phyloP scores from a whole-genome alignment of 2,888 invertebrate genomes.

The Drosophila fulvimacula region DNA sequence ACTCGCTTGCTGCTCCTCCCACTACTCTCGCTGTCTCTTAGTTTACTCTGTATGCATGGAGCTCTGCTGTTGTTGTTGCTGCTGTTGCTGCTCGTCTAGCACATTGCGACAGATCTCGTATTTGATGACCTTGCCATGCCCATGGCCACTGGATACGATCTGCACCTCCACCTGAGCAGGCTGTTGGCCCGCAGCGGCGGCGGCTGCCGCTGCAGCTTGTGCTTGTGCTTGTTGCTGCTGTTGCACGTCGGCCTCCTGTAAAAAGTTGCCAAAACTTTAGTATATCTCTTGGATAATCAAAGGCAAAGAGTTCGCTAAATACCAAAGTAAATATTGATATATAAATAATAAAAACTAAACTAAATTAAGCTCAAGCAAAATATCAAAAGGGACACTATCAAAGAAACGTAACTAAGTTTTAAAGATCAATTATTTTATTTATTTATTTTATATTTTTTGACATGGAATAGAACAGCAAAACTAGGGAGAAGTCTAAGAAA shows the following conservation, averaged over 20 bases:
- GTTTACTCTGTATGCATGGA: slow-evolving; percentile 62
- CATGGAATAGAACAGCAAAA: slow-evolving; percentile 25
- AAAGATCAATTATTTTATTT: slow-evolving; percentile 5
- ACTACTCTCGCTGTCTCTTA: background rate
- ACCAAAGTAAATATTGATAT: slow-evolving; percentile 20
- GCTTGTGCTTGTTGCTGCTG: slow-evolving; percentile 70
- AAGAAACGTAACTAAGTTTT: slow-evolving; percentile 18
- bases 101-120: slow-evolving; percentile 75
- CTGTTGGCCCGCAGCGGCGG: slow-evolving; percentile 71
- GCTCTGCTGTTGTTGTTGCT: slow-evolving; percentile 67
- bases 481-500: slow-evolving; percentile 10
- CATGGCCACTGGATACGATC: slow-evolving; percentile 71
- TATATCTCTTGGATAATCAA: slow-evolving; percentile 4
- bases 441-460: slow-evolving; percentile 4
- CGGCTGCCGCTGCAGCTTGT: slow-evolving; percentile 74
- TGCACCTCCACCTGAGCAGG: slow-evolving; percentile 83
- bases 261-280: slow-evolving; percentile 55
- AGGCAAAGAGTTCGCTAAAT: slow-evolving; percentile 21
- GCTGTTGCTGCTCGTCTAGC: slow-evolving; percentile 77
- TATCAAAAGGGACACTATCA: slow-evolving; percentile 2
- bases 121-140: slow-evolving; percentile 78
- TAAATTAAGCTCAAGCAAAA: slow-evolving; percentile 58
- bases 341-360: slow-evolving; percentile 50
- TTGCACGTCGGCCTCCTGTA: slow-evolving; percentile 72
- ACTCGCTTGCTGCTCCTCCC: background rate